Conservation (phyloP, 2,113 vertebrate species). For the Sardina pilchardus region DNA sequence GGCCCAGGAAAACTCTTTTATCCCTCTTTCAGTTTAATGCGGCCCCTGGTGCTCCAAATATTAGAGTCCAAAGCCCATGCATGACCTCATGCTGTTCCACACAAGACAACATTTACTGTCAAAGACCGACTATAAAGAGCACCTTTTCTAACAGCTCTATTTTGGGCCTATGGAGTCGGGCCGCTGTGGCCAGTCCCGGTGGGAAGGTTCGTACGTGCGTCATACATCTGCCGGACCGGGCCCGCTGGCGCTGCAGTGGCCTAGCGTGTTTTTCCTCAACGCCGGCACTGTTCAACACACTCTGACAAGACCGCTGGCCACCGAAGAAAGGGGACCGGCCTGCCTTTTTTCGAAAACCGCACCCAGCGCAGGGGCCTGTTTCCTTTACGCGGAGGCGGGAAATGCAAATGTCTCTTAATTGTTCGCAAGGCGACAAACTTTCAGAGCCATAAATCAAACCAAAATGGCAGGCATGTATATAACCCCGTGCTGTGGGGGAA, state of each 20-base stretch:
- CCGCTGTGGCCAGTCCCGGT: background rate
- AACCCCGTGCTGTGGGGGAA: background rate
- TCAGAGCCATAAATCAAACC: background rate
- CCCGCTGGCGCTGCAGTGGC: background rate
- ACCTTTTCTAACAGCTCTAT: background rate
- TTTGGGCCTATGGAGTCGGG: background rate
- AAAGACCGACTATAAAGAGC: background rate
- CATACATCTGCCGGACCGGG: background rate
- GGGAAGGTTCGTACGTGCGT: background rate
- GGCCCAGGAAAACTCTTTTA: background rate
- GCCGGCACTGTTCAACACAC: background rate
- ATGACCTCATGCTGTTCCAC: conserved; percentile 7
- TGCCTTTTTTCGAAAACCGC: background rate
- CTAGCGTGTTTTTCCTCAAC: background rate
- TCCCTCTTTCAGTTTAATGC: background rate
- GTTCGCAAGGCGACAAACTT: background rate
- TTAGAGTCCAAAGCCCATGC: background rate
- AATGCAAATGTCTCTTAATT: background rate
- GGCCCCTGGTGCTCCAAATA: background rate
- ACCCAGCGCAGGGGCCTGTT: background rate
- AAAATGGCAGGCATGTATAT: background rate
- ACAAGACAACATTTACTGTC: background rate
- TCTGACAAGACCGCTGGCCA: background rate
- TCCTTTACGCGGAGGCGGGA: background rate
- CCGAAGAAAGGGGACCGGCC: background rate